Evolutionary conservation across 1,140 invertebrate species (phyloP).

Genomic region (Caenorhabditis remanei): DNA sequence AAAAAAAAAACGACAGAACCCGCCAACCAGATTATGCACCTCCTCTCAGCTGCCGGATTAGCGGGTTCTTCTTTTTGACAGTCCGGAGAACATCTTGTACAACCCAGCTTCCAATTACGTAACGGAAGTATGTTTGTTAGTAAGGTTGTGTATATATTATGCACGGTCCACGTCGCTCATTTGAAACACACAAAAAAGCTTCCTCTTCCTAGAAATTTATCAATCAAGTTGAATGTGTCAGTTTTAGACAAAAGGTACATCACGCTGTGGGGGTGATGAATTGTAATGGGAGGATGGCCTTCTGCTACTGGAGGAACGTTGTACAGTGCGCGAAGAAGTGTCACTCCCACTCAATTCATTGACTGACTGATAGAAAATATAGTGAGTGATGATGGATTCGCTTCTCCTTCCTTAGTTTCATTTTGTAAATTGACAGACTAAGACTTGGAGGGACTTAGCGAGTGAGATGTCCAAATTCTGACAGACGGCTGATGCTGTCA

Average conservation of each 20-base stretch:
- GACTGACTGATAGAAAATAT: conserved; percentile 55
- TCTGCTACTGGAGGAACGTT: conserved; percentile 35
- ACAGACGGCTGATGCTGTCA: conserved; percentile 29
- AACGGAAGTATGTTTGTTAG: conserved; percentile 42
- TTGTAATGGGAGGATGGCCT: neutral
- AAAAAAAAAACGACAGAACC: conserved; percentile 20
- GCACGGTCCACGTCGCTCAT: neutral
- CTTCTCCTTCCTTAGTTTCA: neutral
- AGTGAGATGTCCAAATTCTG: conserved; percentile 44
- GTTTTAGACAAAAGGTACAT: neutral
- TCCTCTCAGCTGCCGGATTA: conserved; percentile 25
- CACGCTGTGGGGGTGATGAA: neutral
- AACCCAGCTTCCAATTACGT: conserved; percentile 20
- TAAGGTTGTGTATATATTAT: neutral
- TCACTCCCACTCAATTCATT: neutral
- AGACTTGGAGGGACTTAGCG: neutral
- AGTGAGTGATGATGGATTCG: conserved; percentile 38
- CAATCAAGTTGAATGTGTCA: neutral
- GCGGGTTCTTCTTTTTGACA: neutral
- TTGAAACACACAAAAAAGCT: neutral
- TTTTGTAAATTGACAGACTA: neutral
- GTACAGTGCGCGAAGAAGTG: conserved; percentile 49
- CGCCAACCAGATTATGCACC: conserved; percentile 2
- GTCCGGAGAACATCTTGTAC: conserved; percentile 39
- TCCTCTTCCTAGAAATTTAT: neutral